Evolutionary conservation across 2,888 invertebrate species (phyloP).

Genomic region (Smittia sp.): DNA sequence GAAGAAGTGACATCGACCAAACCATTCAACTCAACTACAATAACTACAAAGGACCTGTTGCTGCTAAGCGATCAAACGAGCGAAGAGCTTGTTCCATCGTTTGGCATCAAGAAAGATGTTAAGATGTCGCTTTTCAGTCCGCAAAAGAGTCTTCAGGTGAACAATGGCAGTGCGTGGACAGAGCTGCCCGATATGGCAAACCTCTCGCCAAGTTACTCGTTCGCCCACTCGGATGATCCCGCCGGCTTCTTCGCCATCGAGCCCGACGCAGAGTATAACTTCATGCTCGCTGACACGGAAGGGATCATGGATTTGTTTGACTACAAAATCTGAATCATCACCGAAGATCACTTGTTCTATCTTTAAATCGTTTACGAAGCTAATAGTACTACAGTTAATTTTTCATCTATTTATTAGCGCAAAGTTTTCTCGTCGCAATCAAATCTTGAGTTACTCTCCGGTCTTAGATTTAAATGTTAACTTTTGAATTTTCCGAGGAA

Average conservation of each 20-base stretch:
- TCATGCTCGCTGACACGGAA: constrained; percentile 86
- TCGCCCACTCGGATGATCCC: constrained; percentile 50
- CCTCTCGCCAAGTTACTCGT: constrained; percentile 20
- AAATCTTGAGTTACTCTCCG: no score
- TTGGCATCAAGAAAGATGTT: constrained; percentile 30
- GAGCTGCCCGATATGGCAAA: not conserved
- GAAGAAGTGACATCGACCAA: constrained; percentile 12
- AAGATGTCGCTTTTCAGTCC: constrained; percentile 38
- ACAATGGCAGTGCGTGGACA: constrained; percentile 6
- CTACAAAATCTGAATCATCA: constrained; percentile 47
- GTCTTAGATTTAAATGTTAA: no score
- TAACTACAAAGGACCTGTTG: constrained; percentile 31
- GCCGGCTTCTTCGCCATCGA: constrained; percentile 77
- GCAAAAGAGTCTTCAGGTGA: constrained; percentile 30
- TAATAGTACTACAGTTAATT: not conserved
- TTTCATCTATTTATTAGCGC: not conserved
- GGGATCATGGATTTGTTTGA: constrained; percentile 93
- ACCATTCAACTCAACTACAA: not conserved
- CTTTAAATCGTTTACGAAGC: not conserved
- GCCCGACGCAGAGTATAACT: constrained; percentile 80
- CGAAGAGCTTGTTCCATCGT: constrained; percentile 9
- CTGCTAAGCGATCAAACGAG: not conserved
- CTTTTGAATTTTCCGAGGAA: no score
- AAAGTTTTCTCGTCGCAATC: not conserved
- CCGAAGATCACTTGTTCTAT: not conserved